These are phyloP conservation scores for Nibea albiflora DNA, from an alignment of 2,113 vertebrate genomes.

Conservation along the genomic window DNA sequence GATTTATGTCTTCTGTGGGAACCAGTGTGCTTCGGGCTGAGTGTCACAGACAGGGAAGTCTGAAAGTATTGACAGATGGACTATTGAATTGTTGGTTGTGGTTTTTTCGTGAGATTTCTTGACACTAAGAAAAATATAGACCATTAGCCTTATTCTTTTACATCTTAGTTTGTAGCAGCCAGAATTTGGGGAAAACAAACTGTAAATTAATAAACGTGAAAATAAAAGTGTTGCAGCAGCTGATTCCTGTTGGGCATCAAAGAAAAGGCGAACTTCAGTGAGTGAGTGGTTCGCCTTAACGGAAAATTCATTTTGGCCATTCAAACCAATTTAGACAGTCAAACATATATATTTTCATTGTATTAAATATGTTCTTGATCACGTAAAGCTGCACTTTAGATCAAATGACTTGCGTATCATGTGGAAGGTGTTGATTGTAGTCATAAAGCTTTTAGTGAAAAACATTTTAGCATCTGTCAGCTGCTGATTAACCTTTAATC, in stretches of 20 bases:
- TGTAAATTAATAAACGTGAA: background rate
- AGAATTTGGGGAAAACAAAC: background rate
- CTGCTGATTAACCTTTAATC: background rate
- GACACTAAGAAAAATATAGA: background rate
- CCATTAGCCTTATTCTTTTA: no score
- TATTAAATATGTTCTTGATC: no score
- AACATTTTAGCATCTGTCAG: background rate
- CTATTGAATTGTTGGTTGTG: background rate
- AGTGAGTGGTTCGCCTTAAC: background rate
- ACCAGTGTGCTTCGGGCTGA: background rate
- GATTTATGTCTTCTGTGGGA: background rate
- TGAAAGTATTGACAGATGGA: background rate
- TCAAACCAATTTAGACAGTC: no score
- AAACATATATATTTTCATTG: no score
- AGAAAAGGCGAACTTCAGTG: background rate
- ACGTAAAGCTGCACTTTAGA: background rate
- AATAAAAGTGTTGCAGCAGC: conserved; percentile 3
- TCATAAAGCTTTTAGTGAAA: background rate
- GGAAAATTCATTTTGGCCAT: background rate
- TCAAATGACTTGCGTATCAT: background rate
- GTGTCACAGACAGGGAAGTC: background rate
- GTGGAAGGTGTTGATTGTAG: background rate
- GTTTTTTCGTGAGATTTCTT: background rate
- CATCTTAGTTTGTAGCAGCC: background rate
- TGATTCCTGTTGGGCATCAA: conserved; percentile 18